phyloP scores from a whole-genome alignment of 2,797 vertebrate genomes.

The Xerus rutilus region DNA sequence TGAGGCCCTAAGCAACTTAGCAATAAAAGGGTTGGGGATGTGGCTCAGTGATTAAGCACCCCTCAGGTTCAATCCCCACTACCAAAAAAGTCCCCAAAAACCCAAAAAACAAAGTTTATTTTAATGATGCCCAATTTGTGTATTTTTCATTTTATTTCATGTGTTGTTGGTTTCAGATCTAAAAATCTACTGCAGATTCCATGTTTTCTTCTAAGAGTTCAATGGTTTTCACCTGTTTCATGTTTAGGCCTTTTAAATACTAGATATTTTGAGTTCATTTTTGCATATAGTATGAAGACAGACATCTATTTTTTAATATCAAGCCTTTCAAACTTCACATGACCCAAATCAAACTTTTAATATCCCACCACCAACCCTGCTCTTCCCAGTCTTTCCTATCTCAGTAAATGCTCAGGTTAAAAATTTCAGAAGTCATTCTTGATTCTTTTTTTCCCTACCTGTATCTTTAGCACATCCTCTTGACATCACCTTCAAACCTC shows the following conservation, averaged over 20 bases:
- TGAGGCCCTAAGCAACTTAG: no score
- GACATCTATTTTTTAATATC: conserved; percentile 46
- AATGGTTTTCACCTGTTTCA: conserved; percentile 7
- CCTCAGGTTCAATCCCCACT: no score
- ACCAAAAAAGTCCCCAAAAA: no score
- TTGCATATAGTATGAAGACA: background rate
- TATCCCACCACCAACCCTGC: background rate
- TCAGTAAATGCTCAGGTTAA: conserved; percentile 35
- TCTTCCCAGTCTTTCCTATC: background rate
- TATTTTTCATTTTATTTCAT: background rate
- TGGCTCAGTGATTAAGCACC: no score
- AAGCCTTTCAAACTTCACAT: background rate
- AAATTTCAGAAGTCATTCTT: background rate
- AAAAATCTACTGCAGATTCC: background rate
- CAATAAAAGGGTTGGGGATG: no score
- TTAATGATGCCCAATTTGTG: background rate
- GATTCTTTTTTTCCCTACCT: conserved; percentile 34
- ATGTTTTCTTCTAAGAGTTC: conserved; percentile 9
- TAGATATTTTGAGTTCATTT: conserved; percentile 5
- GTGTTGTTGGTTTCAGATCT: background rate
- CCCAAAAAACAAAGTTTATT: background rate
- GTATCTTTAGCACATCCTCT: background rate
- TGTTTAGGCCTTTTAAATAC: conserved; percentile 48
- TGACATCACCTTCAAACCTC: background rate
- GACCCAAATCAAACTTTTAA: conserved; percentile 37